Conservation (phyloP, 2,888 invertebrate species). For the Gymnocheta viridis region DNA sequence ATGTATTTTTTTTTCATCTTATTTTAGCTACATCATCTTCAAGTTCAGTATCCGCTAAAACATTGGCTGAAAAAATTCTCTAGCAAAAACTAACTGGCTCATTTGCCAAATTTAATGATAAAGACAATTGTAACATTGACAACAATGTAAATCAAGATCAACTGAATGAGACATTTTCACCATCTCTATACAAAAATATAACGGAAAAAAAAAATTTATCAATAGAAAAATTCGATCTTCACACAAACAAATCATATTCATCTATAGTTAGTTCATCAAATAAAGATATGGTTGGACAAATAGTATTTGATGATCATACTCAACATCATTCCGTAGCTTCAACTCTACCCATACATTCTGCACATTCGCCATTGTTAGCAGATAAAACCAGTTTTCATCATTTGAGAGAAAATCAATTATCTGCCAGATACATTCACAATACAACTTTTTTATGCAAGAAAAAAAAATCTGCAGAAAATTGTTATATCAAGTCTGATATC, state of each 20-base stretch:
- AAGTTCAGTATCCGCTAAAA: conserved; percentile 84
- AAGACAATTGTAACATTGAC: not conserved
- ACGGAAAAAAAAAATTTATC: not conserved
- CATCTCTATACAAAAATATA: conserved; percentile 4
- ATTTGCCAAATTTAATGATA: conserved; percentile 73
- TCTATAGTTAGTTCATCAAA: not conserved
- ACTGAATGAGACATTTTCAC: not conserved
- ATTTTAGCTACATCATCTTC: conserved; percentile 82
- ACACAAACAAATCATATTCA: not conserved
- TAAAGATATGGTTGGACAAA: not conserved
- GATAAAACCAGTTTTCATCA: conserved; percentile 69
- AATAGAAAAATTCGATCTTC: not conserved
- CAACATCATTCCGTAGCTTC: conserved; percentile 71
- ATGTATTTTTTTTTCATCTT: conserved; percentile 3
- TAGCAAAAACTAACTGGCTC: conserved; percentile 82
- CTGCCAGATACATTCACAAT: conserved; percentile 76
- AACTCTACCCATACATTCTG: conserved; percentile 76
- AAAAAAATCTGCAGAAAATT: not conserved
- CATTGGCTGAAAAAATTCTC: conserved; percentile 80
- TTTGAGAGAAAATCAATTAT: conserved; percentile 73
- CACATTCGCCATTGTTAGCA: conserved; percentile 75
- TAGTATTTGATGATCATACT: not conserved
- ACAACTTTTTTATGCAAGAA: conserved; percentile 23
- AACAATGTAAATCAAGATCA: not conserved
- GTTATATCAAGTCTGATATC: conserved; percentile 17